These are phyloP conservation scores for Drosophila leontia DNA, from an alignment of 1,140 invertebrate species.

Conservation along the genomic window DNA sequence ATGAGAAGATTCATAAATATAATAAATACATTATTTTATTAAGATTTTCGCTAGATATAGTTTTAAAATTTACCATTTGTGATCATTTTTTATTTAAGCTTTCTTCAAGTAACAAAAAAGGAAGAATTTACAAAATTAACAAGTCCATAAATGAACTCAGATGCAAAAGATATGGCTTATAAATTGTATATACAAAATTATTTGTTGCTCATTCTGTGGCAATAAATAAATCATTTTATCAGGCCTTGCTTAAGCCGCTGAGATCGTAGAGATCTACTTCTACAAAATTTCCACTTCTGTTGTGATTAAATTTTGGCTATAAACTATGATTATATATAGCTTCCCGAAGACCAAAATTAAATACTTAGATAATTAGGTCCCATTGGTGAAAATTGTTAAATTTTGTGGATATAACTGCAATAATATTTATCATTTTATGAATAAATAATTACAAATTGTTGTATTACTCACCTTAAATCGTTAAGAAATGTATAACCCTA, in stretches of 20 bases:
- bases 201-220: neutral
- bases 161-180: slow-evolving; percentile 2
- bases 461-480: neutral
- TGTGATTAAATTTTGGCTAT: neutral
- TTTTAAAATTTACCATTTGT: neutral
- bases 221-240: slow-evolving; percentile 17
- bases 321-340: neutral
- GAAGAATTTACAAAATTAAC: no score
- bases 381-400: neutral
- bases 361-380: no score
- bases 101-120: neutral
- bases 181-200: slow-evolving; percentile 3
- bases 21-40: neutral
- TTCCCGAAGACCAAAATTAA: neutral
- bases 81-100: neutral
- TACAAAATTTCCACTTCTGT: neutral
- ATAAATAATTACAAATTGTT: neutral
- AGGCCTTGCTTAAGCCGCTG: neutral
- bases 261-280: neutral
- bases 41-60: neutral
- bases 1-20: no score
- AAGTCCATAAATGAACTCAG: neutral
- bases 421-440: neutral
- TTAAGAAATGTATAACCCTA: neutral
- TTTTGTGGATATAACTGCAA: neutral